These are phyloP conservation scores for Apogon hyalosoma DNA, from an alignment of 2,797 vertebrate genomes.

Conservation along the genomic window DNA sequence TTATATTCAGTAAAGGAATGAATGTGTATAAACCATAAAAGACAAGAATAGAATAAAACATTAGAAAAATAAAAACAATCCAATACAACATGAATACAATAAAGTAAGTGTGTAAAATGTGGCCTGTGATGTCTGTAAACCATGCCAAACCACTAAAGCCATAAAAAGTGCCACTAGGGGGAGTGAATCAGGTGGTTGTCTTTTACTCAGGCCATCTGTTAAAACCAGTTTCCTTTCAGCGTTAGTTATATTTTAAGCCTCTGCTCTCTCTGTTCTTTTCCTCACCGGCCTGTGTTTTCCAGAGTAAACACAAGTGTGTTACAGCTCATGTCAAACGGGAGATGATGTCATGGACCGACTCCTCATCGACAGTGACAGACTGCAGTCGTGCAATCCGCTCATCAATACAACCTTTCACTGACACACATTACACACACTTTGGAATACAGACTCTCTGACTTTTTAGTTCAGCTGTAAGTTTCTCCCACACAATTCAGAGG, in stretches of 20 bases:
- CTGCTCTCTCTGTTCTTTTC: conserved; percentile 32
- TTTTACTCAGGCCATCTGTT: conserved; percentile 43
- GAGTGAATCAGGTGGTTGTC: conserved; percentile 47
- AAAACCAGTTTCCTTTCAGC: conserved; percentile 51
- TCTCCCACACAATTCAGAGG: conserved; percentile 43
- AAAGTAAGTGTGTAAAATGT: too few species aligned
- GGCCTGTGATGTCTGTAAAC: too few species aligned
- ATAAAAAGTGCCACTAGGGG: conserved; percentile 68
- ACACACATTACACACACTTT: conserved; percentile 41
- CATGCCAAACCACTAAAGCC: neutral
- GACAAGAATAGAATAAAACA: too few species aligned
- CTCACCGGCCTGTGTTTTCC: conserved; percentile 58
- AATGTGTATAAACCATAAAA: too few species aligned
- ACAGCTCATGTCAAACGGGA: conserved; percentile 56
- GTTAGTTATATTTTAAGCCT: conserved; percentile 42
- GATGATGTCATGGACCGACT: conserved; percentile 68
- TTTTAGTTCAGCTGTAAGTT: conserved; percentile 46
- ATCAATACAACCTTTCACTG: conserved; percentile 68
- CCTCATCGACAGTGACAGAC: conserved; percentile 70
- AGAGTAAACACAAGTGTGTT: conserved; percentile 68
- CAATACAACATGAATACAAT: too few species aligned
- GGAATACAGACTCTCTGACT: conserved; percentile 40
- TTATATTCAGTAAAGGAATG: too few species aligned
- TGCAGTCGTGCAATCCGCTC: conserved; percentile 61
- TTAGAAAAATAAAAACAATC: too few species aligned